Percentiles rank a stretch among this genome's conserved stretches.
phyloP scores from a whole-genome alignment of 1,140 invertebrate genomes.

The Drosophila biarmipes region DNA sequence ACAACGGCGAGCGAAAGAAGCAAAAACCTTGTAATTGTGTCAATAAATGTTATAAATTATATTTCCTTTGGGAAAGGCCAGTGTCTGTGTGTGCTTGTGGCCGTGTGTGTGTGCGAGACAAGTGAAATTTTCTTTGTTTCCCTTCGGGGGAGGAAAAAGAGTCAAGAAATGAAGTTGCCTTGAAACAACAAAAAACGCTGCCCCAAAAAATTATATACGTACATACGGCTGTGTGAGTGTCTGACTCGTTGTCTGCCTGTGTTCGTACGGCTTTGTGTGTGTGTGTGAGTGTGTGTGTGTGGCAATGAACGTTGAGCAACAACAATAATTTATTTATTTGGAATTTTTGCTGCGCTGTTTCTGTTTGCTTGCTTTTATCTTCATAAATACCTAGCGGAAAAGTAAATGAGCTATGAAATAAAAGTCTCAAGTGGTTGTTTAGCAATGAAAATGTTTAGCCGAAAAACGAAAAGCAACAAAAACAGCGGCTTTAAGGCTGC shows the following conservation, averaged over 20 bases:
- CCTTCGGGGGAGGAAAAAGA: slow-evolving; percentile 60
- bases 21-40: slow-evolving; percentile 72
- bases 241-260: slow-evolving; percentile 44
- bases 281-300: slow-evolving; percentile 55
- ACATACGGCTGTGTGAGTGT: slow-evolving; percentile 28
- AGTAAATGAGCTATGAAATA: slow-evolving; percentile 28
- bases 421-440: slow-evolving; percentile 30
- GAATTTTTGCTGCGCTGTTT: slow-evolving; percentile 61
- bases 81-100: slow-evolving; percentile 4
- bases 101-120: slow-evolving; percentile 47
- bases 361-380: slow-evolving; percentile 45
- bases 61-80: slow-evolving; percentile 56
- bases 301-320: slow-evolving; percentile 75
- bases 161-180: slow-evolving; percentile 74
- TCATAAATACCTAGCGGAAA: slow-evolving; percentile 28
- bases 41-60: slow-evolving; percentile 74
- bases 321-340: slow-evolving; percentile 59
- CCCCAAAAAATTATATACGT: slow-evolving; percentile 19
- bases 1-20: slow-evolving; percentile 29
- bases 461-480: slow-evolving; percentile 50
- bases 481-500: slow-evolving; percentile 52
- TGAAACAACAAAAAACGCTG: slow-evolving; percentile 60
- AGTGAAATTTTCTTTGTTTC: slow-evolving; percentile 81
- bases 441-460: slow-evolving; percentile 41
- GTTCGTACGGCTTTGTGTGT: slow-evolving; percentile 30